These are phyloP conservation scores for Scomber japonicus DNA, from an alignment of 2,113 vertebrate species.

Conservation along the genomic window DNA sequence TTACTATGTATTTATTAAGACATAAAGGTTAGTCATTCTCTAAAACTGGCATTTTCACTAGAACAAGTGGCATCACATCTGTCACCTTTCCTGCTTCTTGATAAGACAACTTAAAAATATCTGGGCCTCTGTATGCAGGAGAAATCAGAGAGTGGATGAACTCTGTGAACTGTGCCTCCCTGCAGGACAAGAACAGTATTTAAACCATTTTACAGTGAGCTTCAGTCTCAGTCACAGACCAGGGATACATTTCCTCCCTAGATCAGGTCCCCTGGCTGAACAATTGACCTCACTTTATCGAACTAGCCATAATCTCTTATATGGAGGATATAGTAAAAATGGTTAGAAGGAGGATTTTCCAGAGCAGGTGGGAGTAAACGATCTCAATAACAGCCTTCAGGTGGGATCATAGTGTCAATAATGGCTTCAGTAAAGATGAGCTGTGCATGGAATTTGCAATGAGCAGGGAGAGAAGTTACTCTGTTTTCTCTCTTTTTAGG, in stretches of 20 bases:
- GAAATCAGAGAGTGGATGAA: background rate
- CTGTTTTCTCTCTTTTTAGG: background rate
- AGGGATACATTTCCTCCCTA: background rate
- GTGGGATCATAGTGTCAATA: background rate
- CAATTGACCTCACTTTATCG: background rate
- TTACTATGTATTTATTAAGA: background rate
- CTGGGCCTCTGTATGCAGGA: background rate
- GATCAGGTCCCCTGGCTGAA: background rate
- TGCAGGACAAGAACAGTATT: background rate
- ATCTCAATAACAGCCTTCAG: constrained; percentile 1
- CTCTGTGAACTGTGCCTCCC: too few relatives aligned
- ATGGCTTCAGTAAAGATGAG: background rate
- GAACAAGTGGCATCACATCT: background rate
- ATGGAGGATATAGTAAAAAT: background rate
- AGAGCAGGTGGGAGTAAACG: background rate
- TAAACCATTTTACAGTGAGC: background rate
- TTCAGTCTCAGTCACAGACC: background rate
- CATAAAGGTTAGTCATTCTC: too few relatives aligned
- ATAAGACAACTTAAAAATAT: background rate
- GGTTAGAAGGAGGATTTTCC: background rate
- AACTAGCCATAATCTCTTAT: background rate
- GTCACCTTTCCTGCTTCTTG: background rate
- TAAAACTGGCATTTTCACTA: background rate
- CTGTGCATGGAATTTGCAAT: background rate
- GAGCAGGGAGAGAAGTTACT: background rate